Base-by-base conservation (phyloP, 2,797 vertebrate genomes). In the Mergus octosetaceus region DNA sequence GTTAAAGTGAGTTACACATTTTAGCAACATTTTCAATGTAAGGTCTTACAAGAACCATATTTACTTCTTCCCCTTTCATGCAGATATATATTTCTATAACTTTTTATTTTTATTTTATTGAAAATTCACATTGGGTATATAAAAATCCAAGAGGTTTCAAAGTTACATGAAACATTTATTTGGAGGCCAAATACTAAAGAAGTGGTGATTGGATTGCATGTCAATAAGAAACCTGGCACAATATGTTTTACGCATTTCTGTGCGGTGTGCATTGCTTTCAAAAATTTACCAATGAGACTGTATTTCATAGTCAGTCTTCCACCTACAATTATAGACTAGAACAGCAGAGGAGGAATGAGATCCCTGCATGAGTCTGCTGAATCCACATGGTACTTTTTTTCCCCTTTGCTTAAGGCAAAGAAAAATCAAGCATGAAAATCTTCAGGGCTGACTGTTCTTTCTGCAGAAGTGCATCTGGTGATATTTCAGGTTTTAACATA, bases 361-460 rank as follows among this genome's bases (percentile, higher is more conserved):
- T 54, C 17, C 41, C 18, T 49, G 12, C 54, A 64, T 19, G 14
- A 81, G 54, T 68, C 51, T 90, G 43, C 39, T 75, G 56, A 81
- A 79, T 68, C 15, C 38, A 91, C 4, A 34, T 1, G 32, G 13
- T 78, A 79, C 16, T 9, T 6, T 5, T 27, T 83, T 88, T 62
- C 64, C 12, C 11, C 17, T 76, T 93, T 47, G 58, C 11, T 54
- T 30, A 71, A 49, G 60, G 51, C 53, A 91, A 93, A 82, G 22
- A 60, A 89, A 83, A 91, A 87, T 49, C 27, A 80, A 80, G 69
- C 78, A 87, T 24, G 22, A 82, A 93, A 87, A 83, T 79, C 76
- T 87, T 83, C 83, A n/a, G 6, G 57, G 57, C 43, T 34, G 41
- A 76, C 57, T 72, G 21, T 57, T 83, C 25, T 73, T 82, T 79